Base-by-base conservation (phyloP, 1,140 invertebrate species). In the Drosophila navojoa region DNA sequence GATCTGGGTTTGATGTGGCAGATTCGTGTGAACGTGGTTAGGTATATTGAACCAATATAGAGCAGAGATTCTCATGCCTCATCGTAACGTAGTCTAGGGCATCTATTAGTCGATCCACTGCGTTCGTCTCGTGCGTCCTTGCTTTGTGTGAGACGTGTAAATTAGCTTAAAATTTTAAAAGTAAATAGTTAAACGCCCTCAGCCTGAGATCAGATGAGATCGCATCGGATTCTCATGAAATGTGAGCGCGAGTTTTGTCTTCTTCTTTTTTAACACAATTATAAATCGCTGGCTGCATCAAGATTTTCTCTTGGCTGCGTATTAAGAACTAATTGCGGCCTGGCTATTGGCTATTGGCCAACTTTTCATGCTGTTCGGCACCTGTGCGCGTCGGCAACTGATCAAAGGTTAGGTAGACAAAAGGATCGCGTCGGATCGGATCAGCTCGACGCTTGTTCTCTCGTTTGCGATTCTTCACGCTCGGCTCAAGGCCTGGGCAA, bases 91-190 rank as follows among this genome's bases (percentile, higher is more conserved):
- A 38, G 11, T 11, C 35, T 3, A 11, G 10, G 10, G 9, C 11
- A 38, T 4, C 35, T 38, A 9, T 32, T 38, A 38, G 10, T 38
- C 9, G 10, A 11, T 11, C 35, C 35, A 38, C 6, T 11, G 35
- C 10, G 6, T 38, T 10, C 35, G 10, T 38, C 35, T 38, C 11
- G 35, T 3, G 1, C 11, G 11, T 38, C 35, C 35, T 38, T 38
- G 35, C 10, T 38, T 13, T 11, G 11, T 38, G 35, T 38, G 13
- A 87, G 80, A 87, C 77, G 84, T 89, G 84, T 89, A 89, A 89
- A 89, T 89, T 89, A 89, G 84, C 76, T 68, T 80, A 80, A 54
- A 80, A 85, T 85, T 85, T 85, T 49, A 75, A 80, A 77, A 85
- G 77, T 73, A 77, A 85, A 85, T 85, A 85, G 50, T 62, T 50